These are phyloP conservation scores for Leucoptera coffeella DNA, from an alignment of 2,888 invertebrate species.

Conservation along the genomic window DNA sequence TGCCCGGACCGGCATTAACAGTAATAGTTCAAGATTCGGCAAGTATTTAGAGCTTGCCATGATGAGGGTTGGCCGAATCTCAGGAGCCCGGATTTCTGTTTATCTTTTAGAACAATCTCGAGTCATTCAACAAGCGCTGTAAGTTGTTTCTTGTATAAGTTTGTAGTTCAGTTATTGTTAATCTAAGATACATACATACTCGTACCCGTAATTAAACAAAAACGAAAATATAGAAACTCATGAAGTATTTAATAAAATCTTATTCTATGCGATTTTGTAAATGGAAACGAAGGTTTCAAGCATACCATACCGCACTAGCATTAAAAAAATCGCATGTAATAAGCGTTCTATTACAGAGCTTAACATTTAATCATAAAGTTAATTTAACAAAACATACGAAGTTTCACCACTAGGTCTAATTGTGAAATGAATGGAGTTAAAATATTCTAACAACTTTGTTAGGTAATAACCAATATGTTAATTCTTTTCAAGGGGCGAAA, in stretches of 20 bases:
- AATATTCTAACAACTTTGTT: too few species aligned
- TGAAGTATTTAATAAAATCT: too few species aligned
- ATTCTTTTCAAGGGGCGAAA: conserved; percentile 56
- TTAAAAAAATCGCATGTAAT: too few species aligned
- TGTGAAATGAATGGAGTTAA: too few species aligned
- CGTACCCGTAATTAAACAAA: background rate
- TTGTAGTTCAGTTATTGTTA: background rate
- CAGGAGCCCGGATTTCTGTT: conserved; percentile 71
- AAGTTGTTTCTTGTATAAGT: conserved; percentile 29
- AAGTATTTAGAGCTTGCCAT: conserved; percentile 75
- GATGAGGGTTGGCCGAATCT: conserved; percentile 67
- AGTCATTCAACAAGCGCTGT: conserved; percentile 72
- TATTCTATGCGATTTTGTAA: too few species aligned
- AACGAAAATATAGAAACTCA: background rate
- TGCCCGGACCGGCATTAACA: conserved; percentile 74
- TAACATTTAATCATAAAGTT: too few species aligned
- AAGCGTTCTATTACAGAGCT: too few species aligned
- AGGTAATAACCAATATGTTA: conserved; percentile 4
- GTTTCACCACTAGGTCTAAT: too few species aligned
- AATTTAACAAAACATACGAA: too few species aligned
- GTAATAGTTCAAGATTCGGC: conserved; percentile 76
- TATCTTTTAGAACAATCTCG: conserved; percentile 74
- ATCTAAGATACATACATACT: background rate
- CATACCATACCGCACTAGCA: too few species aligned
- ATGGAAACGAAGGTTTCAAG: too few species aligned